Conservation (phyloP, 2,113 vertebrate species). For the Ochotona curzoniae region DNA sequence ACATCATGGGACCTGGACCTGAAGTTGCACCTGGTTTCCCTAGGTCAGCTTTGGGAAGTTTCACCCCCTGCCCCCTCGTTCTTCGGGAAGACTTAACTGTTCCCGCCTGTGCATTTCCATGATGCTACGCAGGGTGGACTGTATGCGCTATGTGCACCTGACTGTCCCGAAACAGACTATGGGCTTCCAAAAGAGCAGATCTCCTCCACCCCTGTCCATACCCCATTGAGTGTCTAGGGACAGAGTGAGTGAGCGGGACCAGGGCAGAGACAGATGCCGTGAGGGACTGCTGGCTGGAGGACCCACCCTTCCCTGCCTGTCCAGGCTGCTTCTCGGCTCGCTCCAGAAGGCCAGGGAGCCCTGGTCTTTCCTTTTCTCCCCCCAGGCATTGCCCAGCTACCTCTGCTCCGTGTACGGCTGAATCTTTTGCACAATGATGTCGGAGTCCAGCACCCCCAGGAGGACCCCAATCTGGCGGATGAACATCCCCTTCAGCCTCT, state of each 20-base stretch:
- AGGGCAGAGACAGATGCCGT: not conserved
- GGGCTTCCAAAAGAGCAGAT: not conserved
- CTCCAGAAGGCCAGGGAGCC: not conserved
- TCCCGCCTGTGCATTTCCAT: not conserved
- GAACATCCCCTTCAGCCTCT: conserved; percentile 97
- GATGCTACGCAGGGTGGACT: not conserved
- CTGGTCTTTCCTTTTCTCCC: conserved; percentile 41
- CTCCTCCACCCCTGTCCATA: not conserved
- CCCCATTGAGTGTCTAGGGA: not conserved
- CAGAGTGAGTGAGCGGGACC: not conserved
- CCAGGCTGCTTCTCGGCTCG: not conserved
- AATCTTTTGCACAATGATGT: conserved; percentile 96
- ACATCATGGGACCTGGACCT: not conserved
- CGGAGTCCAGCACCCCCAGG: conserved; percentile 95
- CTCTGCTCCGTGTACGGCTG: conserved; percentile 95
- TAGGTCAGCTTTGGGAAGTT: not conserved
- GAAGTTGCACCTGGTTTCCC: not conserved
- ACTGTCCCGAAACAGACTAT: not conserved
- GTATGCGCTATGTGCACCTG: not conserved
- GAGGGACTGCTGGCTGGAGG: not conserved
- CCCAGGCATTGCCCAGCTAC: conserved; percentile 83
- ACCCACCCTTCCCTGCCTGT: not conserved
- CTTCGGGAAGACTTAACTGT: not conserved
- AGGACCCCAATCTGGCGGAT: conserved; percentile 97
- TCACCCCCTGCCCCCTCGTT: not conserved